Evolutionary conservation across 2,888 invertebrate genomes (phyloP).

Genomic region (Clitarchus hookeri): DNA sequence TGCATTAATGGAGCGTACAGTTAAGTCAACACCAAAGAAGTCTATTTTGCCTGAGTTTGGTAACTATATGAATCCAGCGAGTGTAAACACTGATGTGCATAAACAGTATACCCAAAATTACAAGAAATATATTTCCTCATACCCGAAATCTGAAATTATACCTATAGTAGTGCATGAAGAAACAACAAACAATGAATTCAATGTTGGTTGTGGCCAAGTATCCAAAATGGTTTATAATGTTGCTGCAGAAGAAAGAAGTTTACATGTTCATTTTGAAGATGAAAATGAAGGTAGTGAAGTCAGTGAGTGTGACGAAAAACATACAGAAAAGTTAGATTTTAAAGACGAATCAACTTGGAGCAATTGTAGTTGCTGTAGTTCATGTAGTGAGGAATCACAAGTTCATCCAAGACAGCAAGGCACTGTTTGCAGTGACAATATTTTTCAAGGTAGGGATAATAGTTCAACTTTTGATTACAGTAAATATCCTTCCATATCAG

Average conservation of each 20-base stretch:
- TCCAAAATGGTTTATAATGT: neutral
- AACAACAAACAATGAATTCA: neutral
- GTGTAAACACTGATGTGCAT: conserved; percentile 48
- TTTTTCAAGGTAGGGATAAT: neutral
- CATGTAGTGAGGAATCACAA: conserved; percentile 16
- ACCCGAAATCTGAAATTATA: neutral
- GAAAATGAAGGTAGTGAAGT: conserved; percentile 23
- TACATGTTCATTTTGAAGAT: conserved; percentile 29
- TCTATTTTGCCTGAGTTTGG: conserved; percentile 35
- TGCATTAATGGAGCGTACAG: conserved; percentile 57
- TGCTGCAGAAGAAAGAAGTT: conserved; percentile 15
- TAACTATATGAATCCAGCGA: conserved; percentile 50
- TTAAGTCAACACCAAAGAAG: conserved; percentile 52
- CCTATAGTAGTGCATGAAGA: neutral
- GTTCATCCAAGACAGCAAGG: neutral
- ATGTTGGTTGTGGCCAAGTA: neutral
- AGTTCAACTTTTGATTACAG: neutral
- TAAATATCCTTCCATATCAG: neutral
- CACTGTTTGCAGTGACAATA: neutral
- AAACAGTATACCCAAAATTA: conserved; percentile 11
- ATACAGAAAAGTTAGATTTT: conserved; percentile 39
- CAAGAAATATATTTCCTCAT: neutral
- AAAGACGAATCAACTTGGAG: conserved; percentile 49
- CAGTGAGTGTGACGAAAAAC: neutral
- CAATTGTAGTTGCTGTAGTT: conserved; percentile 43